These are phyloP conservation scores for Stictocephala bisonia DNA, from an alignment of 2,888 invertebrate species.

Conservation along the genomic window DNA sequence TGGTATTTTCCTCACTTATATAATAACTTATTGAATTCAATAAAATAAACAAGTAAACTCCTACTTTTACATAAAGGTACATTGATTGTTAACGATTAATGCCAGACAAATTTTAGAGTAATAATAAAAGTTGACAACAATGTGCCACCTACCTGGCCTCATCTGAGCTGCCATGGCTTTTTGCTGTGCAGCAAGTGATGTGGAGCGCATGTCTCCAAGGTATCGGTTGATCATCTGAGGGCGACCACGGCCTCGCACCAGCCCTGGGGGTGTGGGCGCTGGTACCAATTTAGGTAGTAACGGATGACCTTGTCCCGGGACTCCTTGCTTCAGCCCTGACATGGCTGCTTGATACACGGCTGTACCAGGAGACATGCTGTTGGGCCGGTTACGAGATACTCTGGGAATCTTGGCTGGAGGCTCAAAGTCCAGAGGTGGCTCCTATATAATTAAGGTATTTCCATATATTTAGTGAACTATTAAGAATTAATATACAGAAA, in stretches of 20 bases:
- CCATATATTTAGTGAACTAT: no score
- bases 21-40: no score
- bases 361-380: constrained; percentile 53
- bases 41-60: no score
- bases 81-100: no score
- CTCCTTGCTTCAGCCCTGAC: constrained; percentile 56
- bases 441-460: no score
- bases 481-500: no score
- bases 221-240: constrained; percentile 55
- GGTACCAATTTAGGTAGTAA: constrained; percentile 66
- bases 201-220: constrained; percentile 33
- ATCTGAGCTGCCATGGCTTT: constrained; percentile 42
- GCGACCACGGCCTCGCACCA: constrained; percentile 61
- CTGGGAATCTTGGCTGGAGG: constrained; percentile 94
- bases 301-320: constrained; percentile 62
- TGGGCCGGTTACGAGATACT: constrained; percentile 66
- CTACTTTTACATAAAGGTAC: no score
- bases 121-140: neutral
- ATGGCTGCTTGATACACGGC: constrained; percentile 64
- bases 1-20: no score
- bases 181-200: constrained; percentile 39
- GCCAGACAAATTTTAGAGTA: constrained; percentile 7
- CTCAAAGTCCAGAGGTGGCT: constrained; percentile 91
- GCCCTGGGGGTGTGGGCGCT: constrained; percentile 60
- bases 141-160: constrained; percentile 37